Evolutionary conservation across 2,113 vertebrate species (phyloP).

Genomic region (Riparia riparia): DNA sequence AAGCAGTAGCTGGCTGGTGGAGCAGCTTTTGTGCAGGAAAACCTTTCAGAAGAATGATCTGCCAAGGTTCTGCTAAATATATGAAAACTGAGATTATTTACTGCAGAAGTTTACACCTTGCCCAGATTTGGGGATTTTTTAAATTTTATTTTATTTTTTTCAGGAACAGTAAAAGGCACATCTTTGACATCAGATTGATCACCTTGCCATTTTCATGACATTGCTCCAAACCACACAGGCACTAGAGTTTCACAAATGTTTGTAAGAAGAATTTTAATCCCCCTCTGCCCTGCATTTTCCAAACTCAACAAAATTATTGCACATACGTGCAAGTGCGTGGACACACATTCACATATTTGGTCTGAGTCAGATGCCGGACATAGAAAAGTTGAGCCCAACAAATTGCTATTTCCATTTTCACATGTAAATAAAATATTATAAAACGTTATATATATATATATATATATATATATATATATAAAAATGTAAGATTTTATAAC

Average conservation of each 20-base stretch:
- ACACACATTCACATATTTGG: background rate
- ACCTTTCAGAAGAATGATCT: background rate
- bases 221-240: background rate
- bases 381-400: background rate
- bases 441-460: background rate
- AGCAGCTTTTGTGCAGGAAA: background rate
- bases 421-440: background rate
- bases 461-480: too few relatives aligned
- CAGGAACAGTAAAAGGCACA: background rate
- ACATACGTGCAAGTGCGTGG: background rate
- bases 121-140: background rate
- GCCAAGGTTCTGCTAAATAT: background rate
- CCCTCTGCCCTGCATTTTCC: background rate
- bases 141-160: background rate
- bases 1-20: background rate
- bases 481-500: background rate
- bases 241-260: constrained; percentile 4
- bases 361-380: background rate
- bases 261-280: background rate
- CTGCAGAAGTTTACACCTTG: background rate
- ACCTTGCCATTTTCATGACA: background rate
- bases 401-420: background rate
- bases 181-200: constrained; percentile 35
- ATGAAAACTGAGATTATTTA: background rate
- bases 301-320: background rate